Evolutionary conservation across 2,113 vertebrate genomes (phyloP).

Genomic region (Podilymbus podiceps): DNA sequence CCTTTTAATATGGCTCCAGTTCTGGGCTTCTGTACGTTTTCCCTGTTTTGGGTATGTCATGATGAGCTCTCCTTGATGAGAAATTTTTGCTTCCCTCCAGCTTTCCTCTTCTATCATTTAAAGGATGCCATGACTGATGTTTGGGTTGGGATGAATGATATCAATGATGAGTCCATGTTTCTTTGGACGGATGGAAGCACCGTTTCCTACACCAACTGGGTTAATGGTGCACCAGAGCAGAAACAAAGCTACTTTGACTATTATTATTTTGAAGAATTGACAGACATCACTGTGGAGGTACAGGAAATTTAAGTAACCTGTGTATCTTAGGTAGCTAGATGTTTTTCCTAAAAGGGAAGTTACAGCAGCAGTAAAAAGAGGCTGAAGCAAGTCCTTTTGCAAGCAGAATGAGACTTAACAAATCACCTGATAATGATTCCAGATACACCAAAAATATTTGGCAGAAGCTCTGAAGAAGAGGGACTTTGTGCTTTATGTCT

Average conservation of each 20-base stretch:
- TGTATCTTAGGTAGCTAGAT: background rate
- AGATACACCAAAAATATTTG: background rate
- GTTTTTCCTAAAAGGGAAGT: background rate
- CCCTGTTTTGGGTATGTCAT: background rate
- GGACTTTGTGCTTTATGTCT: background rate
- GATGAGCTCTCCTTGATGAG: background rate
- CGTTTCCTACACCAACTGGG: conserved; percentile 89
- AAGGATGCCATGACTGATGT: conserved; percentile 58
- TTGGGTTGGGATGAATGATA: conserved; percentile 91
- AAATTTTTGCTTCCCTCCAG: conserved; percentile 66
- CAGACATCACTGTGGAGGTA: conserved; percentile 26
- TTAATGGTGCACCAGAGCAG: conserved; percentile 77
- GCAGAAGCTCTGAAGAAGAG: background rate
- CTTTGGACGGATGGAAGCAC: conserved; percentile 88
- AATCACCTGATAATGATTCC: background rate
- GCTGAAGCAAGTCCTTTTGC: background rate
- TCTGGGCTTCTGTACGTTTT: background rate
- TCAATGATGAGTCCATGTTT: conserved; percentile 83
- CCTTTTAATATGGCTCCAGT: background rate
- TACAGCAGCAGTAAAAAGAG: background rate
- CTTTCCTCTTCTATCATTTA: conserved; percentile 85
- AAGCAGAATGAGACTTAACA: background rate
- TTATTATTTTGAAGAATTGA: fast-evolving
- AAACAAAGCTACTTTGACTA: background rate
- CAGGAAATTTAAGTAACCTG: background rate